phyloP scores from a whole-genome alignment of 2,113 vertebrate species.

The Sakesphorus luctuosus region DNA sequence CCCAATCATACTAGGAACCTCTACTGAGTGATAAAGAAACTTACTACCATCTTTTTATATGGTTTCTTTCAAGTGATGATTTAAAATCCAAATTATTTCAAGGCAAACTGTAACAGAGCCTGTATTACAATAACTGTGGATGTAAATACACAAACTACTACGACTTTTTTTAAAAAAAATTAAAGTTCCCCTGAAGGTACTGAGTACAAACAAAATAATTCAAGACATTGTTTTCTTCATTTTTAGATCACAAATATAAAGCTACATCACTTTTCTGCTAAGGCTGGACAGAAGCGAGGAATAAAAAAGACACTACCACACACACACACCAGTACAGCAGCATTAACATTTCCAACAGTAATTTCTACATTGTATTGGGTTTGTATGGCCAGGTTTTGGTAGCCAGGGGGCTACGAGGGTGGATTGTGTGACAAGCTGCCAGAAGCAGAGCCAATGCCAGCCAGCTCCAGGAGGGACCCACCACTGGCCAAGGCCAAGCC shows the following conservation, averaged over 20 bases:
- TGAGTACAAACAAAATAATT: background rate
- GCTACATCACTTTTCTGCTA: background rate
- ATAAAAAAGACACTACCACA: background rate
- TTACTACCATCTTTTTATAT: background rate
- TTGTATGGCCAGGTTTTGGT: too few relatives aligned
- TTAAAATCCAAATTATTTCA: background rate
- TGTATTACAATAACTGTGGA: background rate
- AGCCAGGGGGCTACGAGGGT: too few relatives aligned
- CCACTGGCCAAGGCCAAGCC: background rate
- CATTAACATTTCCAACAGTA: background rate
- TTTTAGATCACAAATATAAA: background rate
- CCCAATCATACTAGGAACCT: background rate
- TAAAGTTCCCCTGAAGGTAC: background rate
- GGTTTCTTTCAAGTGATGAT: background rate
- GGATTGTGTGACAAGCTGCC: too few relatives aligned
- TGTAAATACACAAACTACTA: background rate
- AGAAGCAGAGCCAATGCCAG: too few relatives aligned
- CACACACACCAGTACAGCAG: background rate
- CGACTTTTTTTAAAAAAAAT: background rate
- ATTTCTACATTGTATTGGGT: background rate
- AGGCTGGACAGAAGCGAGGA: background rate
- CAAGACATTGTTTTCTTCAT: fast-evolving
- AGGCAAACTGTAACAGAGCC: background rate
- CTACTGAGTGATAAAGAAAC: background rate
- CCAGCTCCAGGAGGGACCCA: too few relatives aligned